Evolutionary conservation across 2,888 invertebrate species (phyloP), one percentile per base, ranked within the genome.

Genomic region (Ditula angustiorana): DNA sequence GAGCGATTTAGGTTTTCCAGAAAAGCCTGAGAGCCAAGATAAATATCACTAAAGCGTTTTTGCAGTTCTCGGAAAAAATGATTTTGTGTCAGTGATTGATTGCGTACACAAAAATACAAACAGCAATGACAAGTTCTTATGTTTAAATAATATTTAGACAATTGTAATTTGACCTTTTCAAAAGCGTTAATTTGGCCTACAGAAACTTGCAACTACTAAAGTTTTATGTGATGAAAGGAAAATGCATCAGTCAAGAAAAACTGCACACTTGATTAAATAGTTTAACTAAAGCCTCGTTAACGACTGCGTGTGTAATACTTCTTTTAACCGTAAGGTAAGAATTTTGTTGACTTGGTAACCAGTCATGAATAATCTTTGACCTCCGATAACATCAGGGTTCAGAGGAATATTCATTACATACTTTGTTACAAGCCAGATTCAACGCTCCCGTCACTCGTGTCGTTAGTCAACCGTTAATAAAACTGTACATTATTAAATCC

Each of bases 401-500:
- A n/a, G n/a, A n/a, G n/a, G n/a, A n/a, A n/a, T 41, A 19, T 41
- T 19, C 19, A 2, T 41, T 41, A 16, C 41, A 0, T 0, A 8
- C 10, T 41, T 37, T 19, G 8, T 19, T 10, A 2, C 41, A 41
- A 2, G n/a, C n/a, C n/a, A 19, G 8, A 41, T 41, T 41, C 41
- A 41, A 10, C n/a, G 21, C 50, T 50, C 13, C 49, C 30, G 52
- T 76, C 67, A 69, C 59, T 55, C 58, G 61, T n/a, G 67, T 67
- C 74, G 74, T 77, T 75, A 78, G 19, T 41, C 2, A 19, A 41
- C 19, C 16, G 19, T 41, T 26, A 26, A 3, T 41, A 75, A 72
- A 70, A 41, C 62, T 64, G 69, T n/a, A n/a, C 75, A 79, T 75
- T 77, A 80, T 75, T 75, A 74, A 57, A 62, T 67, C 79, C 75